phyloP scores from a whole-genome alignment of 2,888 invertebrate genomes.

The Rotaria sp. region DNA sequence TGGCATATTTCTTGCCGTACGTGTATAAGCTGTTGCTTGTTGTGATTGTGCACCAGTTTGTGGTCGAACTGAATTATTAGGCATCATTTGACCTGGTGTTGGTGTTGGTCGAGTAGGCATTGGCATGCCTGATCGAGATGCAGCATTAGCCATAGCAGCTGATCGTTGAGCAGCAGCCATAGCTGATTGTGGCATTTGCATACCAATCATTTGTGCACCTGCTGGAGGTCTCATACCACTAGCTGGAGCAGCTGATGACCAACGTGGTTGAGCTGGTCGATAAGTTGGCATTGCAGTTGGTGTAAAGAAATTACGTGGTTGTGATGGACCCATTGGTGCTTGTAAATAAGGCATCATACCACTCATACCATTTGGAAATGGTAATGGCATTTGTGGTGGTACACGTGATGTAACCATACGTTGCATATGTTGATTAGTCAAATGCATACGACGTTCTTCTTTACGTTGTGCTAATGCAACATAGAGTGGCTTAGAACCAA shows the following conservation, averaged over 20 bases:
- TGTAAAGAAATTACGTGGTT: conserved; percentile 34
- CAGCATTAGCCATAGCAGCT: neutral
- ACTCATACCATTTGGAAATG: conserved; percentile 28
- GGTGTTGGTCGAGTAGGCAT: neutral
- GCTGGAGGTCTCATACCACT: neutral
- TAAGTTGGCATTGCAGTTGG: neutral
- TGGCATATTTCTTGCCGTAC: conserved; percentile 18
- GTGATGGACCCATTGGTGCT: conserved; percentile 28
- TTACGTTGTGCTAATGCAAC: conserved; percentile 98
- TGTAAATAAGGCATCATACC: neutral
- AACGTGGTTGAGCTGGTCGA: neutral
- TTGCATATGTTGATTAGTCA: conserved; percentile 40
- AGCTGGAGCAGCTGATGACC: neutral
- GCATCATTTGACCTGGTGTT: conserved; percentile 24
- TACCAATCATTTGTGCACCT: neutral
- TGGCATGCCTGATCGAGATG: neutral
- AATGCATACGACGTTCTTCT: conserved; percentile 78
- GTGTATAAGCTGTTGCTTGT: neutral
- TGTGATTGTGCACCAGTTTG: neutral
- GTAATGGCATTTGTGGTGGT: conserved; percentile 31
- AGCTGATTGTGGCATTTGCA: neutral
- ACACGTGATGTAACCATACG: conserved; percentile 35
- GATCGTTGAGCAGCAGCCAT: conserved; percentile 6
- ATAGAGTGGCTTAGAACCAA: conserved; percentile 61
- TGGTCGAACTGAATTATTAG: neutral